Evolutionary conservation across 2,797 vertebrate species (phyloP), one percentile per base, ranked within the genome.

Genomic region (Glossophaga mutica): DNA sequence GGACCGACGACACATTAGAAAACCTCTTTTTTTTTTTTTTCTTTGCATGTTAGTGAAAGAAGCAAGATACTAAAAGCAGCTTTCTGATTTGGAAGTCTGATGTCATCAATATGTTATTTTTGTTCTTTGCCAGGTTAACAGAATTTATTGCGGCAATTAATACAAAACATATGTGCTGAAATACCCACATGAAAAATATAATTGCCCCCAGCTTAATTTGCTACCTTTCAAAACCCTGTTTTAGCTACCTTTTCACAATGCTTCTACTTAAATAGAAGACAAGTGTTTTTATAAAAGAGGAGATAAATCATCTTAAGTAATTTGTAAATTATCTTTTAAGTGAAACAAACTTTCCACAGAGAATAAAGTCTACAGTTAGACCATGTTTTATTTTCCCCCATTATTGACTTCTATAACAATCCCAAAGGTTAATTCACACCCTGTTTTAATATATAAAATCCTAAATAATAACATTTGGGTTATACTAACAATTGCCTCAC

Each of bases 111-210:
- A 97, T 95, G 96, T 97, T 98, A 98, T 98, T 98, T 98, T 98
- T 98, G 97, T 96, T 98, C 97, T 98, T 98, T 98, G 97, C 98
- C 98, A 98, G 98, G 98, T 98, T 98, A 98, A 97, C 94, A 97
- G 98, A 98, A 98, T 98, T 98, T 98, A 98, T 98, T 98, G 98
- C 98, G 93, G 97, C 98, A 98, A 98, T 98, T 98, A 98, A 98
- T 98, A 97, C 79, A 98, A 97, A 98, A 98, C 98, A 98, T 97
- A 98, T 98, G 98, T 98, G 98, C 97, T 55, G 97, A 98, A 97
- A 98, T 98, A 97, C 96, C 97, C 81, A 0, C 71, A 95, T 97
- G 96, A 98, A 98, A 98, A 98, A 97, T 97, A 96, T 97, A 98
- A 98, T 96, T 97, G 98, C 95, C 96, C 97, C 87, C 78, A 91